Evolutionary conservation across 1,140 invertebrate species (phyloP), one percentile per base, ranked within the genome.

Genomic region (Tribolium castaneum): DNA sequence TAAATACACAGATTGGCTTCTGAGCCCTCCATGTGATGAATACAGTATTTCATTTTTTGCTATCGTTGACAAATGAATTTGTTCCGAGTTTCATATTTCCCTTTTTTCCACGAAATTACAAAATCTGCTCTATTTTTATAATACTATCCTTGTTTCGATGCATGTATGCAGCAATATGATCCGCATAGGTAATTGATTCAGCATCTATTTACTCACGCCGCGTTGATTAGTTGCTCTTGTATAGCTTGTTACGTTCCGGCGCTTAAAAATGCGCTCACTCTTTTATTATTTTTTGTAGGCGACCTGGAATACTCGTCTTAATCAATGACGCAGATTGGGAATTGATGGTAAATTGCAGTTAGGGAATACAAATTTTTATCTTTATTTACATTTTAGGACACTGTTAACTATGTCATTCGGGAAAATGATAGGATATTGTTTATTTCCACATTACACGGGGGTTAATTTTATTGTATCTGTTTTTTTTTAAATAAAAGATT

Each of bases 311-410:
- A 81, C 87, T 99, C 35, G 96, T 98, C 2, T 86, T 99, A 2
- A 90, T 99, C 5, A 98, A 99, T 85, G 96, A 98, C 82, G 90
- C 92, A 0, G 97, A 99, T 86, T 99, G 97, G 97, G 96, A 98
- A 88, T 86, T 98, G 19, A 85, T 93, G 84, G 94, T 94, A 89
- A 87, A 80, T 87, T 98, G 34, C 25, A 30, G 25, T 2, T 30
- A 4, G 6, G 5, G 3, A 30, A 30, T 1, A 30, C 1, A 1
- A 30, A 95, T 98, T 2, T 86, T 98, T 56, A 66, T n/a, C 1
- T 14, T 22, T 72, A 35, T 75, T 75, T 75, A 52, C 49, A 34
- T 83, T 81, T 76, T 70, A 83, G 82, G 80, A 81, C 70, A 83
- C 82, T 12, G 59, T 80, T 10, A 82, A 82, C 78, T 83, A 83